A percentile compares a stretch with the other conserved stretches of the same genome.
Conservation (phyloP, 2,113 vertebrate species). For the Pyxicephalus adspersus region DNA sequence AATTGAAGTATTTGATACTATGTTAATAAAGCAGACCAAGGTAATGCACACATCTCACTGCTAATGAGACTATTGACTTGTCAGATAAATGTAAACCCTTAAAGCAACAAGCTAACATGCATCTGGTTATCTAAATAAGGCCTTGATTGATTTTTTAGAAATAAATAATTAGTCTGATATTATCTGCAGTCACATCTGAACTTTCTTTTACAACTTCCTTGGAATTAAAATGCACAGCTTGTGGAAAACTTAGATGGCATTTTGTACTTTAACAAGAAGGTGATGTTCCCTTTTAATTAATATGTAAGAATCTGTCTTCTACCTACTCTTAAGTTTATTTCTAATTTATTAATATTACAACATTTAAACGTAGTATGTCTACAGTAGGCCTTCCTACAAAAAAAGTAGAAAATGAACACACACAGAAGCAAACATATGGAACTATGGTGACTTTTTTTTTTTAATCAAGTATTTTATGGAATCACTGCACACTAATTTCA, state of each 20-base stretch:
- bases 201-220: slow-evolving; percentile 64
- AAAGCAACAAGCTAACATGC: slow-evolving; percentile 62
- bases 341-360: no score
- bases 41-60: slow-evolving; percentile 50
- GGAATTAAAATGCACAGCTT: slow-evolving; percentile 67
- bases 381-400: no score
- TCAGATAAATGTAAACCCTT: slow-evolving; percentile 62
- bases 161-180: slow-evolving; percentile 69
- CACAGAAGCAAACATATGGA: no score
- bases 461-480: no score
- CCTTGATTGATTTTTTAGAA: slow-evolving; percentile 65
- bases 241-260: slow-evolving; percentile 63
- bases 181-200: slow-evolving; percentile 66
- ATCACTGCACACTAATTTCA: no score
- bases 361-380: no score
- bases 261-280: slow-evolving; percentile 63
- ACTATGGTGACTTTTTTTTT: no score
- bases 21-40: slow-evolving; percentile 44
- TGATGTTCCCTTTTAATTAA: slow-evolving; percentile 67
- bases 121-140: slow-evolving; percentile 70
- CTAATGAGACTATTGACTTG: slow-evolving; percentile 66
- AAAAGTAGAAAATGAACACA: no score
- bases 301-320: slow-evolving; percentile 57
- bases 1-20: slow-evolving; percentile 9
- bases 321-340: background rate